Percentiles rank a stretch among this genome's conserved stretches.
Conservation (phyloP, 2,113 vertebrate species). For the Aplodontia rufa region DNA sequence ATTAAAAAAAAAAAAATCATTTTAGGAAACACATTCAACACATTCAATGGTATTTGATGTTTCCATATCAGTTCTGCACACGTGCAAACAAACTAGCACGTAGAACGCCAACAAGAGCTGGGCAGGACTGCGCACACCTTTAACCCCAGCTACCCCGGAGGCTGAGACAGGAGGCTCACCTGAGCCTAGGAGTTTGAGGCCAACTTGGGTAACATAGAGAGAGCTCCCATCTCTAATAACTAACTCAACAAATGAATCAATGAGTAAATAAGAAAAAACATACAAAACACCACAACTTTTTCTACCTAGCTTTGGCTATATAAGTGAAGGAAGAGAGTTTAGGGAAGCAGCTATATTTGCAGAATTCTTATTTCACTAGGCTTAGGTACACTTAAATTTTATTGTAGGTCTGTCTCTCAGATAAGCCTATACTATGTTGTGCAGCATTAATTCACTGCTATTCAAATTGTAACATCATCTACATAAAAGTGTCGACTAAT, state of each 20-base stretch:
- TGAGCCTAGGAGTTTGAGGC: too few relatives aligned
- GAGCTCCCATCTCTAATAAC: background rate
- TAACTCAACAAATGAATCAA: background rate
- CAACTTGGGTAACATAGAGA: background rate
- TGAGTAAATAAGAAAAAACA: background rate
- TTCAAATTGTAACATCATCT: background rate
- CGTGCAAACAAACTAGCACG: background rate
- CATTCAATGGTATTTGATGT: background rate
- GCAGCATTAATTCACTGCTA: background rate
- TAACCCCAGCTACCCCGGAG: background rate
- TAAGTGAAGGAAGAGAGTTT: background rate
- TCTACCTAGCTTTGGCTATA: too few relatives aligned
- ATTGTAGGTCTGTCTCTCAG: too few relatives aligned
- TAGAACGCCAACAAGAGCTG: too few relatives aligned
- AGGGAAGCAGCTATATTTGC: background rate
- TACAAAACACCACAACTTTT: background rate
- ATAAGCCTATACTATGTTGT: too few relatives aligned
- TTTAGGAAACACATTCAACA: slow-evolving; percentile 33
- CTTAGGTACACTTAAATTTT: background rate
- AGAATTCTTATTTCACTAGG: background rate
- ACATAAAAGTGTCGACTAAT: background rate
- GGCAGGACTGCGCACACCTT: background rate
- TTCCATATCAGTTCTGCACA: background rate
- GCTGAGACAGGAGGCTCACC: background rate
- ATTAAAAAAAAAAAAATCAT: slow-evolving; percentile 58